These are phyloP conservation scores for Rhinella marina DNA, from an alignment of 2,797 vertebrate species.

Conservation along the genomic window DNA sequence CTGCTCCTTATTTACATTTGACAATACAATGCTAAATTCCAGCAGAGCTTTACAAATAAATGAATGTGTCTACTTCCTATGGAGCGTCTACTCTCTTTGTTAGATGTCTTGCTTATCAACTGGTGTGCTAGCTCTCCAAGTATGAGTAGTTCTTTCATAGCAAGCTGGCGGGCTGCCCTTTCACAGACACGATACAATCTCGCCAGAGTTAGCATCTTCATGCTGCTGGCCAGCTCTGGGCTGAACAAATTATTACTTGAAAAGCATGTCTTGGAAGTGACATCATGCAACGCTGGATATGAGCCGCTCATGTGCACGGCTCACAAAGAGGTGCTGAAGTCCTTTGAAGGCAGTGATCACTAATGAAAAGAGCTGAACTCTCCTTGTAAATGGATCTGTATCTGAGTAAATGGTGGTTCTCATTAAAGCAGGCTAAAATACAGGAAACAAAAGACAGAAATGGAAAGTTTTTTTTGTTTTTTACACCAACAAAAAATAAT, in stretches of 20 bases:
- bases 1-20: constrained; percentile 34
- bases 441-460: not conserved
- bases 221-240: constrained; percentile 38
- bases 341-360: constrained; percentile 35
- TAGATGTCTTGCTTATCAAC: constrained; percentile 43
- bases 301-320: constrained; percentile 13
- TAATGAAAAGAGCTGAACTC: constrained; percentile 38
- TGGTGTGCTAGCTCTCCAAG: constrained; percentile 12
- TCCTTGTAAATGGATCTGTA: constrained; percentile 28
- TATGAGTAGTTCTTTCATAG: constrained; percentile 50
- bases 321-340: constrained; percentile 52
- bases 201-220: constrained; percentile 53
- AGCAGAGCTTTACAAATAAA: constrained; percentile 43
- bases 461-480: not conserved
- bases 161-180: constrained; percentile 40
- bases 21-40: constrained; percentile 40
- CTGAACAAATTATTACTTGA: constrained; percentile 56
- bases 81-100: constrained; percentile 26
- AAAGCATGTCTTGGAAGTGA: constrained; percentile 60
- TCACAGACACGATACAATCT: constrained; percentile 56
- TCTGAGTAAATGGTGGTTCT: constrained; percentile 24
- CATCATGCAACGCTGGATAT: constrained; percentile 54
- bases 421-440: constrained; percentile 23
- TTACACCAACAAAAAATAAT: not conserved
- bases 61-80: constrained; percentile 51